Percentiles rank a stretch among this genome's conserved stretches.
phyloP scores from a whole-genome alignment of 2,888 invertebrate species.

The Ditula angustiorana region DNA sequence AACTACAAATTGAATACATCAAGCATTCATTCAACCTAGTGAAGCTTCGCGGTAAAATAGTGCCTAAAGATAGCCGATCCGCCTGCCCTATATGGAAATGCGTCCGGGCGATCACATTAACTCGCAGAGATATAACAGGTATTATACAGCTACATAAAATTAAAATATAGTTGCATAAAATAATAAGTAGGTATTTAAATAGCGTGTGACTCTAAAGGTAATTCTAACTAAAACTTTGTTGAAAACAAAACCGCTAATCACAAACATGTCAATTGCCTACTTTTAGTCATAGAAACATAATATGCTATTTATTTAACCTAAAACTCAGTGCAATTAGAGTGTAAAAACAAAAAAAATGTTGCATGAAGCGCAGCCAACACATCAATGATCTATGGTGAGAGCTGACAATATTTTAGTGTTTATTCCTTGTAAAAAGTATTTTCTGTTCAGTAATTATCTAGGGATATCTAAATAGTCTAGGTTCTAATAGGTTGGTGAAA shows the following conservation, averaged over 20 bases:
- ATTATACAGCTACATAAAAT: background rate
- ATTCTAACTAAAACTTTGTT: no score
- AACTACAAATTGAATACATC: conserved; percentile 23
- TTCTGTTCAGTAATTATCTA: conserved; percentile 29
- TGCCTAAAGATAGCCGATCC: conserved; percentile 27
- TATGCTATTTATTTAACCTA: conserved; percentile 3
- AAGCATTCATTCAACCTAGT: background rate
- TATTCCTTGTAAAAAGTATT: conserved; percentile 21
- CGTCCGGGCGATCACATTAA: background rate
- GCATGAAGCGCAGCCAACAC: conserved; percentile 25
- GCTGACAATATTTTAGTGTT: conserved; percentile 14
- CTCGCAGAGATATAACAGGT: background rate
- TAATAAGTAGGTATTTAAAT: background rate
- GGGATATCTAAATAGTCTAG: conserved; percentile 23
- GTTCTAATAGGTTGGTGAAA: conserved; percentile 19
- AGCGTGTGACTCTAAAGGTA: no score
- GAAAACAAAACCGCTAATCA: background rate
- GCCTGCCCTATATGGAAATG: conserved; percentile 11
- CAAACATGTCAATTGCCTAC: background rate
- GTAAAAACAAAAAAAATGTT: conserved; percentile 11
- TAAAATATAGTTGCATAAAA: background rate
- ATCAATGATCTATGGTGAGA: conserved; percentile 25
- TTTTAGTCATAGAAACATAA: conserved; percentile 13
- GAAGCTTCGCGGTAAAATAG: background rate
- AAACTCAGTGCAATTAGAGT: conserved; percentile 21